Base-by-base conservation (phyloP, 2,888 invertebrate genomes). In the Heteromyza rotundicornis region DNA sequence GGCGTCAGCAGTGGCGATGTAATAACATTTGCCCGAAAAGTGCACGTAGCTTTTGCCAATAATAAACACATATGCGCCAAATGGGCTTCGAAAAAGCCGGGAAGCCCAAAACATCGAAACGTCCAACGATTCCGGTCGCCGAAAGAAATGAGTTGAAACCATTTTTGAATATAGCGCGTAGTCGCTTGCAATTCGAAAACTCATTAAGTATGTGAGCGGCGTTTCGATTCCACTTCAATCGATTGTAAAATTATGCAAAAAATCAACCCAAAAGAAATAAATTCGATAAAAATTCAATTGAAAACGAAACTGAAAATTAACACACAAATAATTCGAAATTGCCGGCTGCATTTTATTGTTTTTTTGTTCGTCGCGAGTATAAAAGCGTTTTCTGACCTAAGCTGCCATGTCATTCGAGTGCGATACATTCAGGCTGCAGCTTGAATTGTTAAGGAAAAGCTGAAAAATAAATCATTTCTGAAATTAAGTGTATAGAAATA, bases 1-100 rank as follows among this genome's bases (percentile, higher is more conserved):
- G 16, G 40, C 16, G 40, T 32, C 7, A 12, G 32, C 32, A n/a
- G n/a, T n/a, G n/a, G n/a, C n/a, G n/a, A n/a, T n/a, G n/a, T n/a
- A n/a, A n/a, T n/a, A n/a, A n/a, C n/a, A n/a, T n/a, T n/a, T n/a
- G n/a, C n/a, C n/a, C n/a, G n/a, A n/a, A n/a, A n/a, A n/a, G n/a
- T n/a, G 12, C 40, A 40, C 40, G 65, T 63, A 54, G 52, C n/a
- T 57, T 50, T 59, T 59, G 57, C 44, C 50, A 44, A 50, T 63
- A 57, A n/a, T n/a, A n/a, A n/a, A n/a, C n/a, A n/a, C n/a, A n/a
- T 68, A 72, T 76, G 77, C 72, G 76, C 78, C n/a, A 75, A 76
- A 76, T 67, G 69, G 59, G 60, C 51, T n/a, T n/a, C n/a, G 52
- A 50, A 67, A 67, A 64, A 70, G 73, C 68, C 68, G 77, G 77